Conservation (phyloP, 2,113 vertebrate genomes). For the Esox niger region DNA sequence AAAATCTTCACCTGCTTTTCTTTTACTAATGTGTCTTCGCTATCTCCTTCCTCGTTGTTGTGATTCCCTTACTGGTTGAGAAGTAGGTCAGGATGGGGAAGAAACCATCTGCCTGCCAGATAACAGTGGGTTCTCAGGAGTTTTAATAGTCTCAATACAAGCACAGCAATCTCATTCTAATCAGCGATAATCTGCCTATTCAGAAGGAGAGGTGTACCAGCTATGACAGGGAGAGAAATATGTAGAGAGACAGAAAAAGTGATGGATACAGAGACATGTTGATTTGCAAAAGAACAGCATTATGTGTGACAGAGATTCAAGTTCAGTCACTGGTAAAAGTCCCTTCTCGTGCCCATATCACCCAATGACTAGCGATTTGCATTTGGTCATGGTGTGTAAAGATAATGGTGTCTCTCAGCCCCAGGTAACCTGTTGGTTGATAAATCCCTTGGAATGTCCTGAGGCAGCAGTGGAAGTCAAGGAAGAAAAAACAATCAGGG, state of each 20-base stretch:
- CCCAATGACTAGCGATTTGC: constrained; percentile 34
- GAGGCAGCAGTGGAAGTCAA: constrained; percentile 4
- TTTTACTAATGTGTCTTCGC: no score
- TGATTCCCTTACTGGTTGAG: no score
- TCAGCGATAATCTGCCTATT: no score
- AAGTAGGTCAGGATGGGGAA: no score
- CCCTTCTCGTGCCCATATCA: neutral
- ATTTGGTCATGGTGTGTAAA: constrained; percentile 8
- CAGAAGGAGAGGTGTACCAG: neutral
- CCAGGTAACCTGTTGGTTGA: constrained; percentile 27
- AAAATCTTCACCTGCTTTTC: no score
- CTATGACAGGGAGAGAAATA: neutral
- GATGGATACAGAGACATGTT: neutral
- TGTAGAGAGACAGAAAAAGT: neutral
- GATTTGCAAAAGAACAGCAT: neutral
- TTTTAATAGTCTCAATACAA: no score
- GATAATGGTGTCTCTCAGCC: constrained; percentile 7
- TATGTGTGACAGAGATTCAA: neutral
- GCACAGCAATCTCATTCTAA: no score
- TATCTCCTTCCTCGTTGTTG: no score
- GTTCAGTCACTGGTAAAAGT: constrained; percentile 15
- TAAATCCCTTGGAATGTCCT: constrained; percentile 17
- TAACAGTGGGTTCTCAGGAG: no score
- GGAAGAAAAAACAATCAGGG: constrained; percentile 11
- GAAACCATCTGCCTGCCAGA: no score